Conservation (phyloP, 2,888 invertebrate genomes). For the Drosophila koepferae region DNA sequence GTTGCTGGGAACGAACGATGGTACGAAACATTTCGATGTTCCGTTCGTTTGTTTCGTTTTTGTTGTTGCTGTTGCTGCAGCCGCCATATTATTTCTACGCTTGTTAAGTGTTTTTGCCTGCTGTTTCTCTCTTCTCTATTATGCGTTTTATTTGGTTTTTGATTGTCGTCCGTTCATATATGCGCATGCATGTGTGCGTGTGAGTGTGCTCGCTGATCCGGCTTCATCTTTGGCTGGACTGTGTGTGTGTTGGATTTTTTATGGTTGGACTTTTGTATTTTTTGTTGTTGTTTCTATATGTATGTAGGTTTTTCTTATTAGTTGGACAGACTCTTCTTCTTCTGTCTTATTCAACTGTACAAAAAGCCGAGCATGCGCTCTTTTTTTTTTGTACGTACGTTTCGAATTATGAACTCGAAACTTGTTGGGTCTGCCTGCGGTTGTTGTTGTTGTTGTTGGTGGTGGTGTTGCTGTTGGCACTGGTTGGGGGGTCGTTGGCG, state of each 20-base stretch:
- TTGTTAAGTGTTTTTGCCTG: conserved; percentile 60
- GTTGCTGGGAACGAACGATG: conserved; percentile 38
- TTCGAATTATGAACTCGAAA: conserved; percentile 56
- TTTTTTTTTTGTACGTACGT: conserved; percentile 27
- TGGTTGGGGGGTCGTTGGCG: conserved; percentile 50
- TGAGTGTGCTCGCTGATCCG: conserved; percentile 40
- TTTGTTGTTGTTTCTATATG: conserved; percentile 26
- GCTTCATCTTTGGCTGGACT: conserved; percentile 53
- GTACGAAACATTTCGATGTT: conserved; percentile 48
- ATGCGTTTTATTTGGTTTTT: conserved; percentile 56
- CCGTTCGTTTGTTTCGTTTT: conserved; percentile 35
- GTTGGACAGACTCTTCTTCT: conserved; percentile 36
- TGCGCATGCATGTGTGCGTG: conserved; percentile 23
- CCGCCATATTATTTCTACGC: conserved; percentile 76
- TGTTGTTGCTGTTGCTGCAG: conserved; percentile 41
- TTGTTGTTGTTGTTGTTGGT: conserved; percentile 25
- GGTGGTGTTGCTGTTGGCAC: conserved; percentile 17
- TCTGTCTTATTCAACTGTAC: conserved; percentile 64
- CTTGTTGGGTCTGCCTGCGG: conserved; percentile 40
- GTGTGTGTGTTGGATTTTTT: conserved; percentile 47
- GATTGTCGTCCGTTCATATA: conserved; percentile 32
- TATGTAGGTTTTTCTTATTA: conserved; percentile 63
- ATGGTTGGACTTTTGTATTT: conserved; percentile 43
- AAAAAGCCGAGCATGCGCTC: conserved; percentile 72
- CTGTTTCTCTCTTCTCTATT: conserved; percentile 55